Evolutionary conservation across 2,888 invertebrate species (phyloP), one percentile per base, ranked within the genome.

Genomic region (Epicampocera succincta): DNA sequence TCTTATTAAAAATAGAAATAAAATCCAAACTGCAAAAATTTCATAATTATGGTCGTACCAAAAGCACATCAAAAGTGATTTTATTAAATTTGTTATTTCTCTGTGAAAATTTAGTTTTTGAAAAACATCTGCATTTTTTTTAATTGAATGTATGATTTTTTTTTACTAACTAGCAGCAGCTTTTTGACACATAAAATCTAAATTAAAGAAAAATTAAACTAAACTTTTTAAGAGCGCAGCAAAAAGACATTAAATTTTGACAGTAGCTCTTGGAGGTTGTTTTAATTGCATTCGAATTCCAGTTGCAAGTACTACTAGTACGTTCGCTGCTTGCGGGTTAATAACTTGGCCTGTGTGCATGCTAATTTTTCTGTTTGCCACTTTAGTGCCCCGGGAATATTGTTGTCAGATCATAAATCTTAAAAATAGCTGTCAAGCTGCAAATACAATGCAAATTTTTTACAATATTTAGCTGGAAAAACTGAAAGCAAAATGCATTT

Each of bases 361-460:
- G 44, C 33, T 33, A 38, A 52, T 69, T 54, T 60, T 19, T 40
- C 46, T 60, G 1, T 61, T 46, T 69, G 76, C 69, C 44, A 58
- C 58, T 72, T 78, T 44, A 72, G 60, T 79, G 78, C 72, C 71
- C 15, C 60, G 52, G 78, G 78, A 72, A 73, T 68, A 73, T 42
- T 60, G 44, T 66, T 78, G 78, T 66, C 78, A 68, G 72, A 46
- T 73, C 72, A 68, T 79, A 79, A 79, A 79, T 79, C 78, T 79
- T 73, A 19, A 79, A 73, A 60, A 68, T 46, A 60, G 72, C 60
- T 78, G 78, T 66, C 66, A 73, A 79, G 72, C 73, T 52, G 66
- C 66, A 72, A 77, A 71, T 78, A 71, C 63, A 50, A 58, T 75
- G 68, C 58, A 76, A 54, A 76, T 75, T 68, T 65, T 54, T 38